Base-by-base conservation (phyloP, 1,140 invertebrate genomes). In the Lepidurus couesii region DNA sequence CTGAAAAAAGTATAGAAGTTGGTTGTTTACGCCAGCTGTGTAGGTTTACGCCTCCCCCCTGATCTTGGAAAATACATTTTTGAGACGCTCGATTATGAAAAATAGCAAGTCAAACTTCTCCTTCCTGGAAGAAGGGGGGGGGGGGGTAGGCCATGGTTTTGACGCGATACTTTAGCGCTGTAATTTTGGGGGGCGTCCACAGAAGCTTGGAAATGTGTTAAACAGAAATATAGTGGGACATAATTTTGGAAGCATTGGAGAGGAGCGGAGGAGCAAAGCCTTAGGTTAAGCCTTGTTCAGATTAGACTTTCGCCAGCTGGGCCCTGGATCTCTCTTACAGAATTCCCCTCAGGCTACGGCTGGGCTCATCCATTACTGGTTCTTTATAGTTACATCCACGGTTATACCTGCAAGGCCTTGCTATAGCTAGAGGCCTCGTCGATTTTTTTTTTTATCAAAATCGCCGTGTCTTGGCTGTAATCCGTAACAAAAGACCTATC, bases 21-120 rank as follows among this genome's bases (percentile, higher is more conserved):
- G 7, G 16, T 65, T 65, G 53, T 21, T 65, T 65, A 65, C 53
- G 53, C 53, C 53, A 65, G 53, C 53, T 65, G 53, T 65, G 53
- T 16, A 65, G 1, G 53, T 65, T 65, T 7, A 65, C 21, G 53
- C 53, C 21, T 65, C 16, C 53, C 16, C 53, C 53, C 53, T n/a
- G 6, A 65, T 34, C 34, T 34, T 34, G 34, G 34, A 34, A 34
- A 34, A 34, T 34, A 34, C 34, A 34, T 34, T 34, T 34, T 34
- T 34, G 34, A 34, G 34, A 34, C 34, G 34, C 34, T 34, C 34
- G 34, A 34, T 34, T 34, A 4, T 34, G 34, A 34, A 34, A 34
- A 34, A 34, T 34, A 34, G 34, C 34, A 34, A 34, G 34, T 34
- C 34, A 34, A 34, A 34, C 34, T 34, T 34, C 34, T 34, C 34